These are phyloP conservation scores for Eurystomus glaucurus DNA, from an alignment of 2,797 vertebrate genomes.

Conservation along the genomic window DNA sequence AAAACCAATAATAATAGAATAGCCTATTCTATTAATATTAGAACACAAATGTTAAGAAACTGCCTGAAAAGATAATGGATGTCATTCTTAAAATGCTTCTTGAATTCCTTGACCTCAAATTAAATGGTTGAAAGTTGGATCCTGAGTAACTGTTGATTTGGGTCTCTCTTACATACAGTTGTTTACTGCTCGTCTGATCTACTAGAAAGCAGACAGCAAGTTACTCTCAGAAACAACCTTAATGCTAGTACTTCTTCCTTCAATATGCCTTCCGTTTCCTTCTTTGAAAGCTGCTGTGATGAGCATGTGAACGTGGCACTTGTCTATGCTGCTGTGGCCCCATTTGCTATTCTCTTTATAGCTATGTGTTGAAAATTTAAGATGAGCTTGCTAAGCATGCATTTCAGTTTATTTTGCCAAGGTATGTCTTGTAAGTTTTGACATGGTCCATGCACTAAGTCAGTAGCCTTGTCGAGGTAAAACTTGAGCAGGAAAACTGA, in stretches of 20 bases:
- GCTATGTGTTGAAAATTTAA: neutral
- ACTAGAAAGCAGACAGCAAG: neutral
- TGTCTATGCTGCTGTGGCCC: neutral
- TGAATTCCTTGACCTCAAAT: neutral
- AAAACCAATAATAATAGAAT: neutral
- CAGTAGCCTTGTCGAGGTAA: neutral
- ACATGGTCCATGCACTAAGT: accelerated
- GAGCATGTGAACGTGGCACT: neutral
- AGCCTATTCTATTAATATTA: neutral
- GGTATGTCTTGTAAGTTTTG: neutral
- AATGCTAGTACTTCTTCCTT: neutral
- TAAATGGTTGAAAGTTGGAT: neutral
- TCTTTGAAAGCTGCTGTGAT: neutral
- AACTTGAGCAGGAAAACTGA: neutral
- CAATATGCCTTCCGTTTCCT: neutral
- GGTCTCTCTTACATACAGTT: neutral
- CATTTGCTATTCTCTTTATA: neutral
- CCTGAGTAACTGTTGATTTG: neutral
- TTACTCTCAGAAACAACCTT: neutral
- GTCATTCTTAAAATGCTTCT: neutral
- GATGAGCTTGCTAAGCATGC: neutral
- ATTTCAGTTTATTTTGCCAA: neutral
- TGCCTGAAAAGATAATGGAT: neutral
- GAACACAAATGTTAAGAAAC: neutral
- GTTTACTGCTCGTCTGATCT: neutral